Percentiles rank a stretch among this genome's conserved stretches.
phyloP scores from a whole-genome alignment of 2,888 invertebrate genomes.

The Tenthredo livida region DNA sequence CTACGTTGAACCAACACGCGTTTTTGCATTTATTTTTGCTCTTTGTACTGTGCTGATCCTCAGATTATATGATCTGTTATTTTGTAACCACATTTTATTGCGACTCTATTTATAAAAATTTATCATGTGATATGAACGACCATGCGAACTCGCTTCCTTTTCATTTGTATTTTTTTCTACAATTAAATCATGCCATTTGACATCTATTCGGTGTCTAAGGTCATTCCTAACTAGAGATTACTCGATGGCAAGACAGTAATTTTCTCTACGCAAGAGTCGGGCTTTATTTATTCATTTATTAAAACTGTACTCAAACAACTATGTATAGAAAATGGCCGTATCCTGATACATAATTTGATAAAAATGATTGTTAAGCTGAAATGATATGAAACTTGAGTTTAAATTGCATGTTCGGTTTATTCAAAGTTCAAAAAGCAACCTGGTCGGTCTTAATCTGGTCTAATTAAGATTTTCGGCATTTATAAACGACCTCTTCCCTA shows the following conservation, averaged over 20 bases:
- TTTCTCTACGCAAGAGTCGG: not conserved
- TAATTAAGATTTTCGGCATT: not conserved
- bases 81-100: not conserved
- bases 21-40: not conserved
- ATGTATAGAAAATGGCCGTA: not conserved
- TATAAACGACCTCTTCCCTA: not conserved
- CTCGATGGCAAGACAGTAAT: not conserved
- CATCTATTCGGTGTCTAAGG: not conserved
- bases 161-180: not conserved
- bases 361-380: not conserved
- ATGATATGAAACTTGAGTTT: not conserved
- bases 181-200: not conserved
- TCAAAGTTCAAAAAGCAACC: not conserved
- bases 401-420: not conserved
- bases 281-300: not conserved
- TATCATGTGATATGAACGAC: not conserved
- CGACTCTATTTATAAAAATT: slow-evolving; percentile 9
- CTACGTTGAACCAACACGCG: not conserved
- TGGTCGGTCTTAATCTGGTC: not conserved
- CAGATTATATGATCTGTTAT: not conserved
- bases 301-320: not conserved
- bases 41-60: not conserved
- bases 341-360: not conserved
- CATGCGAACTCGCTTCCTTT: not conserved
- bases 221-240: slow-evolving; percentile 8